phyloP scores from a whole-genome alignment of 2,888 invertebrate species.

The Brassicogethes aeneus region DNA sequence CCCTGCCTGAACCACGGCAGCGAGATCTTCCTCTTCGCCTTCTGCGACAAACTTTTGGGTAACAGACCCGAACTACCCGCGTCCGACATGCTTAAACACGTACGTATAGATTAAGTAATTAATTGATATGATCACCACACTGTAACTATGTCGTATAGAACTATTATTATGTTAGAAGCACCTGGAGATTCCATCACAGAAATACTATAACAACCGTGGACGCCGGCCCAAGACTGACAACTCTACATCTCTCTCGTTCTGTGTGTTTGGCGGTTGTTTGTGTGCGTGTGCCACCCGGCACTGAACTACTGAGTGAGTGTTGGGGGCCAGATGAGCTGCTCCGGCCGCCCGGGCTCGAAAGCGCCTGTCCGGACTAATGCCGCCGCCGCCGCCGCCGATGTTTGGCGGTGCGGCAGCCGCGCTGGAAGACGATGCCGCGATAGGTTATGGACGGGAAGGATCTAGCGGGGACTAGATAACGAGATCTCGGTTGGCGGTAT shows the following conservation, averaged over 20 bases:
- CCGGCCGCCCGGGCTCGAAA: conserved; percentile 41
- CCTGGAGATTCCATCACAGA: too few relatives aligned
- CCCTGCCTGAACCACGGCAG: conserved; percentile 84
- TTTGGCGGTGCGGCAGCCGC: not conserved
- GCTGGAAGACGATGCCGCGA: too few relatives aligned
- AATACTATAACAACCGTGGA: too few relatives aligned
- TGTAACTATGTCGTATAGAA: too few relatives aligned
- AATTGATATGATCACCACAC: too few relatives aligned
- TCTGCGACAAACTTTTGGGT: conserved; percentile 44
- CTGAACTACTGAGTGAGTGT: conserved; percentile 29
- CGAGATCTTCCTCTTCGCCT: conserved; percentile 76
- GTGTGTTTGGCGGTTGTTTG: not conserved
- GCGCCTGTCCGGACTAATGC: conserved; percentile 44
- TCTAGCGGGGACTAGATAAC: too few relatives aligned
- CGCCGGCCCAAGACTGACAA: too few relatives aligned
- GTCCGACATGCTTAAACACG: conserved; percentile 13
- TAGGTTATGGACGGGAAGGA: too few relatives aligned
- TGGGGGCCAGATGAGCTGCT: conserved; percentile 25
- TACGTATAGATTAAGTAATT: too few relatives aligned
- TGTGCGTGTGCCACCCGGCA: conserved; percentile 28
- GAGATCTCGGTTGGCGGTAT: too few relatives aligned
- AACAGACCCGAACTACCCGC: conserved; percentile 25
- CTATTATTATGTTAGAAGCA: too few relatives aligned
- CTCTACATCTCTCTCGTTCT: too few relatives aligned
- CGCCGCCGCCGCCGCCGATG: conserved; percentile 7